Conservation (phyloP, 2,888 invertebrate genomes). For the Leucophenga montana region DNA sequence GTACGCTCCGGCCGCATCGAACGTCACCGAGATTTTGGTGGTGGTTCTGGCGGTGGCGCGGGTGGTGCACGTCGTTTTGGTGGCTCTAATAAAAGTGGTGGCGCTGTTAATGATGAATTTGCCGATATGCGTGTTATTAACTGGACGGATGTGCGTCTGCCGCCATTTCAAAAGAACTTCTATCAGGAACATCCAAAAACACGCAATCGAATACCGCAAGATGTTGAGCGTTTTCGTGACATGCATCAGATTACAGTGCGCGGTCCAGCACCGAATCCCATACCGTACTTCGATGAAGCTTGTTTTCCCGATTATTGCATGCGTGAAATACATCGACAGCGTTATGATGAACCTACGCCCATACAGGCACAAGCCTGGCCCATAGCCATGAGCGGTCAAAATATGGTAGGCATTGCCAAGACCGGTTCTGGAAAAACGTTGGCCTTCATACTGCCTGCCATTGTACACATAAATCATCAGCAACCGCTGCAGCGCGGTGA, state of each 20-base stretch:
- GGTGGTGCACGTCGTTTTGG: conserved; percentile 68
- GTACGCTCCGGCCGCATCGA: conserved; percentile 65
- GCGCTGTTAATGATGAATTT: conserved; percentile 75
- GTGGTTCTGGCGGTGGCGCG: conserved; percentile 33
- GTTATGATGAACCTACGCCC: conserved; percentile 84
- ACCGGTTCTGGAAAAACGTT: conserved; percentile 88
- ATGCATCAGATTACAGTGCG: conserved; percentile 83
- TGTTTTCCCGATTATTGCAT: conserved; percentile 85
- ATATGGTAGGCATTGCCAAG: conserved; percentile 90
- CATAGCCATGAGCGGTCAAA: conserved; percentile 85
- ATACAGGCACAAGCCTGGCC: conserved; percentile 93
- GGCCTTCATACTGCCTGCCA: conserved; percentile 86
- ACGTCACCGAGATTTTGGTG: conserved; percentile 41
- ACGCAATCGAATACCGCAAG: conserved; percentile 77
- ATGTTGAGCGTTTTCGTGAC: conserved; percentile 80
- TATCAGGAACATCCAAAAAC: conserved; percentile 83
- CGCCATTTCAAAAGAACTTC: conserved; percentile 87
- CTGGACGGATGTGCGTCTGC: conserved; percentile 75
- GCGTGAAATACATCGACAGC: conserved; percentile 78
- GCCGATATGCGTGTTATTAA: conserved; percentile 72
- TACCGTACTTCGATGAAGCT: conserved; percentile 85
- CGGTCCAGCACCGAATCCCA: conserved; percentile 84
- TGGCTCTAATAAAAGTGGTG: conserved; percentile 76
- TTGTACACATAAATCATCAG: conserved; percentile 90
- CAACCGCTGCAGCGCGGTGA: conserved; percentile 83